phyloP scores from a whole-genome alignment of 1,140 invertebrate species.

The Elysia chlorotica region DNA sequence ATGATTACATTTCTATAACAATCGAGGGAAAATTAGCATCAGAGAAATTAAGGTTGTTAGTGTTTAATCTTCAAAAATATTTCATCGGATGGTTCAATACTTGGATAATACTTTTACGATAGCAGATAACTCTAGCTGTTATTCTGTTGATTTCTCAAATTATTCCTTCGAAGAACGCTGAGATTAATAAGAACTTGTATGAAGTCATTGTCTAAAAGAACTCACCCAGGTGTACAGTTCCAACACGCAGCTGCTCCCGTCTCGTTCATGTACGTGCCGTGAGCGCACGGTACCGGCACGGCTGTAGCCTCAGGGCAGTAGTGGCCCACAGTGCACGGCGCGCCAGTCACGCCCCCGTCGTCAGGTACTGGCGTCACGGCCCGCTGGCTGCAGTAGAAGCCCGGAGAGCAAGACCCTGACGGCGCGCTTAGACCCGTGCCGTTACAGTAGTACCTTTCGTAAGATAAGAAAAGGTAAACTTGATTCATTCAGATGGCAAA shows the following conservation, averaged over 20 bases:
- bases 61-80: too few species aligned
- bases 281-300: conserved; percentile 43
- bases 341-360: conserved; percentile 42
- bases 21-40: too few species aligned
- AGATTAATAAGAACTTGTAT: neutral
- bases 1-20: too few species aligned
- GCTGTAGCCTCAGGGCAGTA: conserved; percentile 50
- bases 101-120: too few species aligned
- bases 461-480: neutral
- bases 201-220: too few species aligned
- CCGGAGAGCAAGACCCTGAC: conserved; percentile 46
- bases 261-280: conserved; percentile 52
- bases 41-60: too few species aligned
- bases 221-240: conserved; percentile 45
- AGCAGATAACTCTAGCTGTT: too few species aligned
- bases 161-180: too few species aligned
- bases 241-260: conserved; percentile 48
- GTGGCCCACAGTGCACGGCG: conserved; percentile 47
- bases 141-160: too few species aligned
- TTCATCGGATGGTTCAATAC: too few species aligned
- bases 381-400: conserved; percentile 47
- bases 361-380: conserved; percentile 41
- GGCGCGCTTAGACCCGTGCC: conserved; percentile 45
- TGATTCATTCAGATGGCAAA: neutral
- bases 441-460: conserved; percentile 44